Percentiles rank a stretch among this genome's conserved stretches.
Evolutionary conservation across 1,140 invertebrate genomes (phyloP).

Genomic region (Trichoplusia ni): DNA sequence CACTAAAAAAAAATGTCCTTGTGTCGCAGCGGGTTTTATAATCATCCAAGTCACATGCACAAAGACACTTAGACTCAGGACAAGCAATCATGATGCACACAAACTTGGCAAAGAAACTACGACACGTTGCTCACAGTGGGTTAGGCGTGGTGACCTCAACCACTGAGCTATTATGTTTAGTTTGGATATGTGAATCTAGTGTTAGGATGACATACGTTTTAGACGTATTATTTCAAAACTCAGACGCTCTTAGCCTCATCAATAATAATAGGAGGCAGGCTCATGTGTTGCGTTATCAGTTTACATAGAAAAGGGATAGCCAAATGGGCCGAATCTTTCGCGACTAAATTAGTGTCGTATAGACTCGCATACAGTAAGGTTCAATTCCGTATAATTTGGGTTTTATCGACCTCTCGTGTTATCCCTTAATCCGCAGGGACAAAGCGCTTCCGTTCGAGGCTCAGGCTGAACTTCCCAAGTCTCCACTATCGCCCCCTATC

Average conservation of each 20-base stretch:
- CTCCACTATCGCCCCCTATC: conserved; percentile 24
- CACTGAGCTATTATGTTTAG: no score
- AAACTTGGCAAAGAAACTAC: no score
- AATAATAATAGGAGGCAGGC: background rate
- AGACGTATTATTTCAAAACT: no score
- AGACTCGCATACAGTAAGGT: conserved; percentile 28
- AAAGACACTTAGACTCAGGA: no score
- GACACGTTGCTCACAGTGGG: no score
- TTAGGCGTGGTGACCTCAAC: no score
- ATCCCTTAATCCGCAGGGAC: conserved; percentile 36
- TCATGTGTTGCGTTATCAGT: background rate
- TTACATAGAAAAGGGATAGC: conserved; percentile 9
- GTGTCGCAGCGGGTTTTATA: no score
- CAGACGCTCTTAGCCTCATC: background rate
- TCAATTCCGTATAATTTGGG: conserved; percentile 23
- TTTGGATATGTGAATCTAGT: no score
- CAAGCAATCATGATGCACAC: no score
- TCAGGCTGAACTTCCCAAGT: conserved; percentile 8
- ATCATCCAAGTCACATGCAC: no score
- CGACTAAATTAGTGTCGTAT: conserved; percentile 28
- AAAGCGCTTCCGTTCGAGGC: conserved; percentile 38
- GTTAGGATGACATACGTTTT: no score
- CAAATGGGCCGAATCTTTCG: conserved; percentile 20
- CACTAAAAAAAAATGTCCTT: no score
- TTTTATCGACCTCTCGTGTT: conserved; percentile 22